These are phyloP conservation scores for Tryphoninae sp. DNA, from an alignment of 2,888 invertebrate genomes.

Conservation along the genomic window DNA sequence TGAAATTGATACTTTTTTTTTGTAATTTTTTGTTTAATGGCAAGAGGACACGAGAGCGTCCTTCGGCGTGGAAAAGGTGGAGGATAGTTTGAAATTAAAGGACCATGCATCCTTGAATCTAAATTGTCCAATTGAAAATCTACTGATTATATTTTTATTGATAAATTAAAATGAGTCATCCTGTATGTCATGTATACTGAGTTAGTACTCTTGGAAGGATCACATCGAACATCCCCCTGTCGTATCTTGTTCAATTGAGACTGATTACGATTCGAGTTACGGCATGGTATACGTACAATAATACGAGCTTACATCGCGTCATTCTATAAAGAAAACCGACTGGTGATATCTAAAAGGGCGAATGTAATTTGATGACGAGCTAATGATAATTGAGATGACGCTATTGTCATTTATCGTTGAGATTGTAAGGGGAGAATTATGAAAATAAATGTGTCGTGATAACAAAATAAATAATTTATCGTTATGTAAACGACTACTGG, in stretches of 20 bases:
- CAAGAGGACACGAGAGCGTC: too few relatives aligned
- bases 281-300: conserved; percentile 16
- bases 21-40: too few relatives aligned
- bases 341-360: not conserved
- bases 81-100: too few relatives aligned
- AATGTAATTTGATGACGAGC: conserved; percentile 15
- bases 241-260: conserved; percentile 53
- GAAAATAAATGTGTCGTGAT: not conserved
- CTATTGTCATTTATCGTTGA: not conserved
- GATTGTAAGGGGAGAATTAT: not conserved
- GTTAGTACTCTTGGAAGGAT: conserved; percentile 43
- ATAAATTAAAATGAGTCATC: too few relatives aligned
- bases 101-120: too few relatives aligned
- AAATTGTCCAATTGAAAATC: not conserved
- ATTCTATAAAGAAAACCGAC: conserved; percentile 32
- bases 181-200: not conserved
- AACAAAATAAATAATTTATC: not conserved
- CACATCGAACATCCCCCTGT: conserved; percentile 50
- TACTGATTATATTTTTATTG: not conserved
- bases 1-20: too few relatives aligned
- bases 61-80: too few relatives aligned
- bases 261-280: conserved; percentile 42
- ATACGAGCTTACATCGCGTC: conserved; percentile 3
- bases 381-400: conserved; percentile 3
- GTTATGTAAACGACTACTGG: not conserved